Percentiles rank a stretch among this genome's conserved stretches.
Evolutionary conservation across 92 coral and sea anemone genomes (phyloP).

Genomic region (Blastomussa wellsi): DNA sequence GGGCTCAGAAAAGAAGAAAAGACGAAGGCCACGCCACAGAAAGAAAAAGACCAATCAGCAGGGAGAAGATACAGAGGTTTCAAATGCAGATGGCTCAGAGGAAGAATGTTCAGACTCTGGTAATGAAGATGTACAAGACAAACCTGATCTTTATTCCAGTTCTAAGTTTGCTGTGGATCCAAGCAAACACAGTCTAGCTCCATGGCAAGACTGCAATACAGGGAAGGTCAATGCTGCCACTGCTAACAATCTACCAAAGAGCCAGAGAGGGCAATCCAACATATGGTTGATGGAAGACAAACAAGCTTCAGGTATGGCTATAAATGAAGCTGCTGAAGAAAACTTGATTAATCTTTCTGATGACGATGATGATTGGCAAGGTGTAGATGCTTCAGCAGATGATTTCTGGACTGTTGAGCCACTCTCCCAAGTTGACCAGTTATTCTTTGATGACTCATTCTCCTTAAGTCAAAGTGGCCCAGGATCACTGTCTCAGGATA

Average conservation of each 20-base stretch:
- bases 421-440: conserved; percentile 47
- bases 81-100: neutral
- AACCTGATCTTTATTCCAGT: conserved; percentile 35
- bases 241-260: neutral
- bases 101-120: conserved; percentile 25
- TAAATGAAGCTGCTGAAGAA: conserved; percentile 6
- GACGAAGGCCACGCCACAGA: neutral
- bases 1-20: conserved; percentile 17
- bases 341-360: conserved; percentile 46
- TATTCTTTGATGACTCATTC: conserved; percentile 19
- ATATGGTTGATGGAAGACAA: neutral
- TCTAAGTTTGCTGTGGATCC: conserved; percentile 8
- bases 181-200: neutral
- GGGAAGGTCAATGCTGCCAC: neutral
- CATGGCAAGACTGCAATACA: neutral
- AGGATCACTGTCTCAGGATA: conserved; percentile 35
- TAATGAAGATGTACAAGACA: conserved; percentile 25
- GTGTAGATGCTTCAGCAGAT: conserved; percentile 37
- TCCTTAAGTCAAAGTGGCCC: neutral
- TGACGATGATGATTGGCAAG: conserved; percentile 31
- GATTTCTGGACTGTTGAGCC: conserved; percentile 28
- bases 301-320: neutral
- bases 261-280: neutral
- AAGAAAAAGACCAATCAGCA: conserved; percentile 3
- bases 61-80: neutral